Base-by-base conservation (phyloP, 2,797 vertebrate species). In the Valencia hispanica region DNA sequence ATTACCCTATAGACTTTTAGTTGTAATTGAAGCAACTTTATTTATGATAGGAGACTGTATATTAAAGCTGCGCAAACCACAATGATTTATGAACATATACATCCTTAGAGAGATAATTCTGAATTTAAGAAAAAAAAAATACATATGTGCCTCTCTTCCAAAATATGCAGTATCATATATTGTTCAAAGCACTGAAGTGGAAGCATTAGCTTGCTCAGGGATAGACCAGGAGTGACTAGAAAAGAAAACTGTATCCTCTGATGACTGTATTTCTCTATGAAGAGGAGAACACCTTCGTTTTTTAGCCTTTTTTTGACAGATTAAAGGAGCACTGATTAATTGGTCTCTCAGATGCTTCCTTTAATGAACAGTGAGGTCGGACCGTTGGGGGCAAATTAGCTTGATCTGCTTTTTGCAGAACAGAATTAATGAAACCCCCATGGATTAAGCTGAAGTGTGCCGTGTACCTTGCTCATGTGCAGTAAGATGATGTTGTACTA, bases 321-420 rank as follows among this genome's bases (percentile, higher is more conserved):
- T 93, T 93, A 92, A 92, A 94, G 80, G 83, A 93, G 90, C 83
- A 55, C 83, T 93, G 91, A 95, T 95, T 95, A 94, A 95, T 94
- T 93, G 94, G 91, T 93, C 89, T 94, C 93, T 91, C 80, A 87
- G 91, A 94, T 91, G 91, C 91, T 90, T 81, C 89, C 94, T 93
- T 93, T 95, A 94, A 95, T 94, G 93, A 95, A 94, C 93, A 92
- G 85, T 27, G 79, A 92, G 90, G 90, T 93, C 86, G 79, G 89
- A 93, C 90, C 90, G 65, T 91, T 80, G 92, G 90, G 91, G 93
- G 90, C 88, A 94, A 93, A 94, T 94, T 94, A 91, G 82, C 84
- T 90, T 92, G 92, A 95, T 95, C 90, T 87, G 92, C 88, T 86
- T 91, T 94, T 91, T 91, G 81, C 84, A 86, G 90, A 91, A 88